Percentiles rank a stretch among this genome's conserved stretches.
Conservation (phyloP, 2,797 vertebrate species). For the Ispidina lecontei region DNA sequence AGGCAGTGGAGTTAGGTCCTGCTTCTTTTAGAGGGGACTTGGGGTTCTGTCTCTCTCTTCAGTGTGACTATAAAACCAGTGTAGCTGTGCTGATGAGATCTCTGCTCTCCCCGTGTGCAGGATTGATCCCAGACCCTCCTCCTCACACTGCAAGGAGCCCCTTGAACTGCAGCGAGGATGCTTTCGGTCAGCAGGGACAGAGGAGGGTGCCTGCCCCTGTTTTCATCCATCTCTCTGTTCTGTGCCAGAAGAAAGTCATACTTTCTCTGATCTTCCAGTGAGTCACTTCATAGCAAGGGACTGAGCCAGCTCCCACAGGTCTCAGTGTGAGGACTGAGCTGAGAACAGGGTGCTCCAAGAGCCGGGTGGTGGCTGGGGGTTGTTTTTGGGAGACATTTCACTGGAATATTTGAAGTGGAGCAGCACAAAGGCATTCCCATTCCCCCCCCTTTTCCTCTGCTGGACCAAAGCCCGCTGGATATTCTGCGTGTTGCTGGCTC, state of each 20-base stretch:
- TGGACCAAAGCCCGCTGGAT: rapidly evolving
- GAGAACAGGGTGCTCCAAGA: not conserved
- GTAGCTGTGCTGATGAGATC: not conserved
- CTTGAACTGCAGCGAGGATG: rapidly evolving
- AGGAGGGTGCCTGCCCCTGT: not conserved
- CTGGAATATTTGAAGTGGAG: not conserved
- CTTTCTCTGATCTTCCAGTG: not conserved
- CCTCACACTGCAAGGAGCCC: not conserved
- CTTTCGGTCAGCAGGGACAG: not conserved
- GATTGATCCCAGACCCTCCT: not conserved
- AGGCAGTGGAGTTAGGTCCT: not conserved
- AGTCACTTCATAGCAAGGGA: not conserved
- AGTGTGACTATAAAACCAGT: not conserved
- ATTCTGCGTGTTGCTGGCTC: not conserved
- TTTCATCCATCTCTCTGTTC: not conserved
- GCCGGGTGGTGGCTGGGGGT: not conserved
- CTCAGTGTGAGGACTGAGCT: not conserved
- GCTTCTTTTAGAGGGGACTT: not conserved
- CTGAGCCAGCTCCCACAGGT: not conserved
- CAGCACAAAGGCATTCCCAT: not conserved
- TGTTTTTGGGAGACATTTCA: not conserved
- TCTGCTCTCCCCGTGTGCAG: rapidly evolving
- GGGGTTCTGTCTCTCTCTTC: not conserved
- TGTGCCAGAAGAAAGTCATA: not conserved
- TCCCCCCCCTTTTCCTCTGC: not conserved